Evolutionary conservation across 37 sponge, comb jelly and placozoan species (phyloP).

Genomic region (Sycon ciliatum): DNA sequence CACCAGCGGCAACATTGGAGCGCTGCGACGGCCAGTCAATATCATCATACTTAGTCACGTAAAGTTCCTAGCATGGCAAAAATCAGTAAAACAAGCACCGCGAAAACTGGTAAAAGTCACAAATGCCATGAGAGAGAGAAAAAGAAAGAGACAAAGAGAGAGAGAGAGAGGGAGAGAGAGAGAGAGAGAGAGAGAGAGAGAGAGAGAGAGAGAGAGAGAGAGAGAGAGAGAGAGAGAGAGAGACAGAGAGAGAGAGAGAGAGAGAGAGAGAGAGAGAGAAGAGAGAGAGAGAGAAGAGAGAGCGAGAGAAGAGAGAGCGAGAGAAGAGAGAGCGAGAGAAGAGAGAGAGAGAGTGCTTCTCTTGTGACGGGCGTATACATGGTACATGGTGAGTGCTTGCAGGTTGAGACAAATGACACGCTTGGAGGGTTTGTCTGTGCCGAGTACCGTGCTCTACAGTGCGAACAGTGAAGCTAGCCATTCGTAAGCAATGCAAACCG

Average conservation of each 20-base stretch:
- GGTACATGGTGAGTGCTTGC: no score
- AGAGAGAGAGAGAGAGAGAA: constrained; percentile 17
- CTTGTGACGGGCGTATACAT: no score
- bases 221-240: constrained; percentile 1
- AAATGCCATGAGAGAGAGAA: constrained; percentile 13
- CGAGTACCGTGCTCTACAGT: no score
- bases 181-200: constrained; percentile 6
- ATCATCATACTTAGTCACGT: constrained; percentile 44
- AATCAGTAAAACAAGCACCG: not conserved
- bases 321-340: no score
- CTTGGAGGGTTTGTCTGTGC: no score
- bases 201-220: constrained; percentile 12
- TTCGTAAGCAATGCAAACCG: no score
- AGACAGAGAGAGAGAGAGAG: constrained; percentile 10
- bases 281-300: not conserved
- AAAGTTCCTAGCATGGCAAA: constrained; percentile 69
- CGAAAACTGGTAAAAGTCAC: not conserved
- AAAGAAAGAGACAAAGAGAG: no score
- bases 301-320: no score
- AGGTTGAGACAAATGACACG: no score
- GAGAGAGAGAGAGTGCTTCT: no score
- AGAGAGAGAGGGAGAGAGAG: constrained; percentile 19
- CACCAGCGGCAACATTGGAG: constrained; percentile 52
- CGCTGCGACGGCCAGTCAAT: constrained; percentile 76
- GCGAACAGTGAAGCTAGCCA: no score